Conservation (phyloP, 2,888 invertebrate species). For the Scaptomyza tumidula region DNA sequence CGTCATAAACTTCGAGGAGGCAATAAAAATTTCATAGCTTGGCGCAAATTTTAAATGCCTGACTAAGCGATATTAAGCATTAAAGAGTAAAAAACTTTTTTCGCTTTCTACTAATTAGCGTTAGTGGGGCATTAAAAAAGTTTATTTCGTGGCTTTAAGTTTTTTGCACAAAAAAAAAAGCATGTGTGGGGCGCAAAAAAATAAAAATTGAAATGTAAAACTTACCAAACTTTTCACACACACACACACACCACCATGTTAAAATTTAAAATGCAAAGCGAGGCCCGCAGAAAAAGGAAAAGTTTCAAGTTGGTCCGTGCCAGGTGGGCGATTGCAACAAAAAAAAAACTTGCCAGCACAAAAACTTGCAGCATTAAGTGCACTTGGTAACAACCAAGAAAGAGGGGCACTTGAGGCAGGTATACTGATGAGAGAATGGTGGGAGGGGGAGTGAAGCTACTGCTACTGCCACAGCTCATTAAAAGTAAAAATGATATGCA, state of each 20-base stretch:
- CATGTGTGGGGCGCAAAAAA: conserved; percentile 53
- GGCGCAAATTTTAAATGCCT: conserved; percentile 54
- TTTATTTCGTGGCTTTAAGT: conserved; percentile 61
- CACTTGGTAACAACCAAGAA: conserved; percentile 54
- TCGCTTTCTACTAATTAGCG: conserved; percentile 59
- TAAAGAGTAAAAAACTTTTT: conserved; percentile 41
- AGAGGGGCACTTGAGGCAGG: background rate
- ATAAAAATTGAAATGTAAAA: conserved; percentile 76
- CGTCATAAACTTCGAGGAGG: conserved; percentile 62
- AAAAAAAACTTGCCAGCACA: conserved; percentile 56
- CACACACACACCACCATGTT: conserved; percentile 11
- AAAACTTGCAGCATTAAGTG: conserved; percentile 76
- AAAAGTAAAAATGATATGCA: conserved; percentile 77
- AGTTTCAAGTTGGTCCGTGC: conserved; percentile 61
- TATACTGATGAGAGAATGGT: background rate
- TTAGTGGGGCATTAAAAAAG: conserved; percentile 62
- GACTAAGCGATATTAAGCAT: conserved; percentile 16
- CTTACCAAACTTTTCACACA: conserved; percentile 63
- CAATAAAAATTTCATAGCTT: conserved; percentile 45
- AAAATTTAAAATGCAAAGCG: conserved; percentile 76
- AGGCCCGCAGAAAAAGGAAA: conserved; percentile 13
- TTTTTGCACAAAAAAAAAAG: conserved; percentile 28
- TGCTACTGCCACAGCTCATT: conserved; percentile 69
- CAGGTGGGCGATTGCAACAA: conserved; percentile 63
- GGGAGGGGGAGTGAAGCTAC: conserved; percentile 14